Evolutionary conservation across 2,113 vertebrate species (phyloP).

Genomic region (Onychostruthus taczanowskii): DNA sequence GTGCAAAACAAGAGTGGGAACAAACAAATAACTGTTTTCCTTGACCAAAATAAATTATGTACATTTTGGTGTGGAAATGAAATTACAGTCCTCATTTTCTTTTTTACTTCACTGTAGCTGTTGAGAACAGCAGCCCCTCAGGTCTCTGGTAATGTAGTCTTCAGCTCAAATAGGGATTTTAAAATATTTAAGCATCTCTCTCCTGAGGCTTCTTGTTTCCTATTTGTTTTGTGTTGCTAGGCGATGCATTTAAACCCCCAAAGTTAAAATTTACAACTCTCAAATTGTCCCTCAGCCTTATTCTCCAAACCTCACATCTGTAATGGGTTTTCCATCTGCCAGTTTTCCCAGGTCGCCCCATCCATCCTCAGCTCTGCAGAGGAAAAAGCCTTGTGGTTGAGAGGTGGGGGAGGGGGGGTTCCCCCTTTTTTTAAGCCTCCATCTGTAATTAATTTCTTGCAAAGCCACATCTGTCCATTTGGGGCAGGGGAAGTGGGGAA

Average conservation of each 20-base stretch:
- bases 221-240: slow-evolving; percentile 78
- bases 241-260: slow-evolving; percentile 62
- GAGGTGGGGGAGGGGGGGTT: fast-evolving
- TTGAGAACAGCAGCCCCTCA: not conserved
- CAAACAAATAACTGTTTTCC: not conserved
- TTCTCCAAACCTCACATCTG: slow-evolving; percentile 63
- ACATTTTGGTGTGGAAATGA: not conserved
- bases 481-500: not conserved
- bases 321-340: slow-evolving; percentile 71
- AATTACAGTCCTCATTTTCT: not conserved
- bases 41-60: not conserved
- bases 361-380: slow-evolving; percentile 45
- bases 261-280: slow-evolving; percentile 63
- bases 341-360: slow-evolving; percentile 53
- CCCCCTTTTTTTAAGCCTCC: not conserved
- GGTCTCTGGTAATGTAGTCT: slow-evolving; percentile 60
- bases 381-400: slow-evolving; percentile 55
- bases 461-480: slow-evolving; percentile 51
- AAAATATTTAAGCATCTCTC: slow-evolving; percentile 64
- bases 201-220: slow-evolving; percentile 71
- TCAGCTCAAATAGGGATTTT: slow-evolving; percentile 60
- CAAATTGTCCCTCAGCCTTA: slow-evolving; percentile 39
- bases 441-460: slow-evolving; percentile 66
- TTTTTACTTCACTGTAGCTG: not conserved
- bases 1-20: not conserved